Percentiles rank a stretch among this genome's conserved stretches.
phyloP scores from a whole-genome alignment of 2,113 vertebrate genomes.

The Pangasianodon gigas region DNA sequence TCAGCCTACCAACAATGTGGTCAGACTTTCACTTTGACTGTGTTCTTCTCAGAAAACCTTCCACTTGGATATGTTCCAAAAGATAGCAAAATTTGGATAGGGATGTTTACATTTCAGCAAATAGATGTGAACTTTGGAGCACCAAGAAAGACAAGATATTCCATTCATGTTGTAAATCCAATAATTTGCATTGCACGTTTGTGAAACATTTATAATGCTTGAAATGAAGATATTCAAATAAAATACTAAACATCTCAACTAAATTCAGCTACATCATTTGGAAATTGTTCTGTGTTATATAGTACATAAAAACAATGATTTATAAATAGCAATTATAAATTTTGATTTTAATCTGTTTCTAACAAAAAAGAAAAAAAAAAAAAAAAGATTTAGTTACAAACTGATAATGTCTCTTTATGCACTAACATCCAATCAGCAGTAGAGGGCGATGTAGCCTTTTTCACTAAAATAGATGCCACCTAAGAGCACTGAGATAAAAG shows the following conservation, averaged over 20 bases:
- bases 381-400: neutral
- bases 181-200: neutral
- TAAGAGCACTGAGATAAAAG: neutral
- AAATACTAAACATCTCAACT: neutral
- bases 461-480: too few relatives aligned
- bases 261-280: neutral
- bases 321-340: neutral
- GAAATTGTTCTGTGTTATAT: neutral
- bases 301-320: neutral
- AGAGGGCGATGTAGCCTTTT: conserved; percentile 39
- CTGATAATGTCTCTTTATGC: neutral
- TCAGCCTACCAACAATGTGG: neutral
- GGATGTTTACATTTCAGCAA: conserved; percentile 27
- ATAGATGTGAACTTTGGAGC: conserved; percentile 34
- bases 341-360: neutral
- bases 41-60: conserved; percentile 53
- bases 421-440: conserved; percentile 27
- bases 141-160: conserved; percentile 20
- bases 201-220: neutral
- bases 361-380: neutral
- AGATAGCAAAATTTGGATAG: conserved; percentile 51
- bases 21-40: conserved; percentile 22
- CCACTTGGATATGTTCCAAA: conserved; percentile 64
- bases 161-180: neutral
- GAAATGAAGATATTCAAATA: neutral